Base-by-base conservation (phyloP, 2,888 invertebrate species). In the Synergus itoensis region DNA sequence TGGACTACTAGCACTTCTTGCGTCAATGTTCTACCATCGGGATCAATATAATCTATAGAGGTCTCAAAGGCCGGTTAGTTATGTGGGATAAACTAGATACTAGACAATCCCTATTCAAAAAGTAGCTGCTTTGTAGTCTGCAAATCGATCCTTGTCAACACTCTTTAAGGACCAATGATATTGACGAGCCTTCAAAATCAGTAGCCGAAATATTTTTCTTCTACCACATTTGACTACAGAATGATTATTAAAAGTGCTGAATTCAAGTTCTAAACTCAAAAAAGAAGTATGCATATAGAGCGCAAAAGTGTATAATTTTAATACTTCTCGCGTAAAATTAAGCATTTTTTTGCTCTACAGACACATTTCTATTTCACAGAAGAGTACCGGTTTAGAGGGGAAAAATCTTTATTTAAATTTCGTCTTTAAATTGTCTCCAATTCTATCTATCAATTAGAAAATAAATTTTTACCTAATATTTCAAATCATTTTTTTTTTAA, bases 401-500 rank as follows among this genome's bases (percentile, higher is more conserved):
- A 36, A 36, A 36, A 5, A 36, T 36, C 36, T 36, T 0, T 36
- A 36, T 36, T 36, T 36, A 36, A n/a, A n/a, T n/a, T n/a, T n/a
- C n/a, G n/a, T n/a, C n/a, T n/a, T n/a, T n/a, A n/a, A 36, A 36
- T 36, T 4, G 36, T 36, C 5, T 36, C 43, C 43, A 9, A 43
- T 7, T n/a, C 53, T n/a, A 1, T 1, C 0, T 18, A 5, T 18
- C n/a, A 36, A 57, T 57, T 16, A 57, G n/a, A 57, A 64, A 64
- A 64, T 9, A 57, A 57, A 40, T 40, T 8, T 8, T 28, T 9
- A 40, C 40, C 16, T 9, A 64, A n/a, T 40, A 9, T 8, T 36
- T 36, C 7, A n/a, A 36, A 36, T 36, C 36, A 2, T 14, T 28
- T 28, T n/a, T 28, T n/a, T 28, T 89, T 87, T 87, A 53, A 92